phyloP scores from a whole-genome alignment of 1,140 invertebrate genomes.

The Drosophila busckii region DNA sequence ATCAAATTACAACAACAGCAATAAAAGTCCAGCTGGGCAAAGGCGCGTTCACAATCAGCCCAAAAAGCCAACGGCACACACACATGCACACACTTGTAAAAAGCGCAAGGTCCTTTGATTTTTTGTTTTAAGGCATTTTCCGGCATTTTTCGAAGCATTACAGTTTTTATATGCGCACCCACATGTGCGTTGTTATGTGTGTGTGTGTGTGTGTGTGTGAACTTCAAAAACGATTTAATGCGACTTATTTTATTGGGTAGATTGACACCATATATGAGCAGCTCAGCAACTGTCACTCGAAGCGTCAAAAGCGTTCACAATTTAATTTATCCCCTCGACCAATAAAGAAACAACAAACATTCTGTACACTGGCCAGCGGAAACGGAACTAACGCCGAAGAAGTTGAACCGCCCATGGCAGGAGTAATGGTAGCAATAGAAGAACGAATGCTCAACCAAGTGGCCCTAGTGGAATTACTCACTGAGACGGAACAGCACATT shows the following conservation, averaged over 20 bases:
- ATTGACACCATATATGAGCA: slow-evolving; percentile 15
- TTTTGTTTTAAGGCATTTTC: slow-evolving; percentile 26
- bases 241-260: slow-evolving; percentile 41
- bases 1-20: slow-evolving; percentile 26
- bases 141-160: slow-evolving; percentile 47
- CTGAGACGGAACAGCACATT: slow-evolving; percentile 11
- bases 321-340: slow-evolving; percentile 28
- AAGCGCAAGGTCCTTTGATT: slow-evolving; percentile 40
- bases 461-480: slow-evolving; percentile 9
- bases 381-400: neutral
- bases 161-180: slow-evolving; percentile 42
- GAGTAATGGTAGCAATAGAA: slow-evolving; percentile 13
- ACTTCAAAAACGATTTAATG: slow-evolving; percentile 40
- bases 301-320: slow-evolving; percentile 9
- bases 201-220: slow-evolving; percentile 10
- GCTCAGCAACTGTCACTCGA: no score
- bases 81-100: slow-evolving; percentile 11
- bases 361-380: neutral
- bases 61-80: slow-evolving; percentile 4
- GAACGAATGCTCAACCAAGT: slow-evolving; percentile 1
- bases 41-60: no score
- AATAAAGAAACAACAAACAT: slow-evolving; percentile 5
- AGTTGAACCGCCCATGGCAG: slow-evolving; percentile 25
- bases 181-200: slow-evolving; percentile 22
- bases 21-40: slow-evolving; percentile 53